phyloP scores from a whole-genome alignment of 2,797 vertebrate genomes.

The Gallirallus australis region DNA sequence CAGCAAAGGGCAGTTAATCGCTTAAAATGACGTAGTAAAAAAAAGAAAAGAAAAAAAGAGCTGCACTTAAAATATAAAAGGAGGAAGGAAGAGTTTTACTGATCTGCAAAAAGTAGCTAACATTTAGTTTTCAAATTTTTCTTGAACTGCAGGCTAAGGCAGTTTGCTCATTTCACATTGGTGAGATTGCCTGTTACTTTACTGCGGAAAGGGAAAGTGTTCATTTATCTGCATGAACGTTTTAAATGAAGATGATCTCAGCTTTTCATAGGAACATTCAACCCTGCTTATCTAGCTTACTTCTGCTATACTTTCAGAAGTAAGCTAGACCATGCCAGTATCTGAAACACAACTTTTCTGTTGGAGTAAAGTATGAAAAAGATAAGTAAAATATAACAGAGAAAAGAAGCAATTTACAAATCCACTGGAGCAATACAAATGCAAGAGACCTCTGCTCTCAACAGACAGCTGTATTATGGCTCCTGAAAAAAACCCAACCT shows the following conservation, averaged over 20 bases:
- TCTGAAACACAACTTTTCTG: not conserved
- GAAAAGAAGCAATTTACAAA: not conserved
- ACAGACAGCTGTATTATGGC: not conserved
- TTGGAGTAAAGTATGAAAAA: not conserved
- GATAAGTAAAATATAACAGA: not conserved
- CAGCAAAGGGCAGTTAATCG: not conserved
- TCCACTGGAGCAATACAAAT: not conserved
- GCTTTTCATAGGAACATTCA: not conserved
- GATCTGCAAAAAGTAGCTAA: not conserved
- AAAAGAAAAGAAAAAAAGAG: not conserved
- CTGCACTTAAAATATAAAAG: not conserved
- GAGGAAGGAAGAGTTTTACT: not conserved
- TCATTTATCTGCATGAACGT: not conserved
- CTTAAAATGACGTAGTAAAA: not conserved
- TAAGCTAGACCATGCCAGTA: not conserved
- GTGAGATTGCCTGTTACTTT: not conserved
- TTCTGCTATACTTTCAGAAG: not conserved
- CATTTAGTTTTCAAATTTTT: not conserved
- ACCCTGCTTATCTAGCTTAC: not conserved
- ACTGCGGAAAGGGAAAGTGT: not conserved
- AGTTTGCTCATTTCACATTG: not conserved
- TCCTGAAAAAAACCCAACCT: not conserved
- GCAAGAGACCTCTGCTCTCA: not conserved
- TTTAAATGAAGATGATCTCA: not conserved
- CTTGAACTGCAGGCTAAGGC: not conserved